Evolutionary conservation across 2,797 vertebrate genomes (phyloP).

Genomic region (Lycodopsis pacificus): DNA sequence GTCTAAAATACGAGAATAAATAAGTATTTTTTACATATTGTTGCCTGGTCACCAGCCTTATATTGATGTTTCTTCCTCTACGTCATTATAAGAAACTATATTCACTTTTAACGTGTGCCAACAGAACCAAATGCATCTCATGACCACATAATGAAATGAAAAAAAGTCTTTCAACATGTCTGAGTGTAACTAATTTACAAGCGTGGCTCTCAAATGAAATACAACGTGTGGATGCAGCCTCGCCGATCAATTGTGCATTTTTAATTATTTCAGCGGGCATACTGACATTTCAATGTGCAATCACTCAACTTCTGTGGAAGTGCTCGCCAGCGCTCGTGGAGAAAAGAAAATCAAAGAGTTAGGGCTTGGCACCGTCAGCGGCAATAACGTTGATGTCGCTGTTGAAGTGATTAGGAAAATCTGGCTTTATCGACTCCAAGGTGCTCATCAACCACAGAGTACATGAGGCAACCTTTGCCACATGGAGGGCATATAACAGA

Average conservation of each 20-base stretch:
- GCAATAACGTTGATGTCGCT: constrained; percentile 32
- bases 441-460: constrained; percentile 25
- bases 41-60: neutral
- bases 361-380: constrained; percentile 14
- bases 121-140: neutral
- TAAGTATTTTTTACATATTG: neutral
- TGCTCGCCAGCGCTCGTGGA: neutral
- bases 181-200: too few species aligned
- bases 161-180: neutral
- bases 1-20: neutral
- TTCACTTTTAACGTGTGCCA: neutral
- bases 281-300: constrained; percentile 24
- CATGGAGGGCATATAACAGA: neutral
- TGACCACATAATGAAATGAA: neutral
- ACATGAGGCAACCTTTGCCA: neutral
- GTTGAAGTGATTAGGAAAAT: constrained; percentile 33
- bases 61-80: neutral
- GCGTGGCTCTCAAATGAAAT: neutral
- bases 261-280: constrained; percentile 26
- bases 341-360: constrained; percentile 12
- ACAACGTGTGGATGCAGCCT: neutral
- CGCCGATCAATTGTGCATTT: neutral
- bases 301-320: neutral
- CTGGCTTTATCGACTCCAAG: constrained; percentile 22
- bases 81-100: neutral